A percentile compares a stretch with the other conserved stretches of the same genome.
phyloP scores from a whole-genome alignment of 2,113 vertebrate genomes.

The Craseonycteris thonglongyai region DNA sequence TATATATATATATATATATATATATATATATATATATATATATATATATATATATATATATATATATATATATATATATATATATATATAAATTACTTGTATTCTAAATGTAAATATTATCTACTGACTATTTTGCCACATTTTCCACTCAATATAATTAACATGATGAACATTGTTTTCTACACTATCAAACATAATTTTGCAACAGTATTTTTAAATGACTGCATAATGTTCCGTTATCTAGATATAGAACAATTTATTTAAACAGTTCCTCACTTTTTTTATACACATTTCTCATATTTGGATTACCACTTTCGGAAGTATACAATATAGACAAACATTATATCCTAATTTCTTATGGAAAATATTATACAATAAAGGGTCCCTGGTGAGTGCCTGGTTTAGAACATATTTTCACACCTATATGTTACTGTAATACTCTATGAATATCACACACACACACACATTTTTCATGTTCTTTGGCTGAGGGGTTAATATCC shows the following conservation, averaged over 20 bases:
- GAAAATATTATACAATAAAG: not conserved
- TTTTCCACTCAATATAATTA: not conserved
- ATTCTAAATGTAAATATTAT: not conserved
- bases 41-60: too few species aligned
- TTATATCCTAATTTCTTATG: not conserved
- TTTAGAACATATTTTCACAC: not conserved
- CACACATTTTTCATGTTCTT: not conserved
- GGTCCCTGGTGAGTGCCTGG: not conserved
- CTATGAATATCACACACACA: not conserved
- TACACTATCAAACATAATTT: not conserved
- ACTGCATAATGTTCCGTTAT: not conserved
- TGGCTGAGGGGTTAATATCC: not conserved
- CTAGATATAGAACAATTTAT: not conserved
- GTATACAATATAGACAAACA: not conserved
- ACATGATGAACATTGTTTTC: not conserved
- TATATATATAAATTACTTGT: not conserved
- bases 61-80: too few species aligned
- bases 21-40: too few species aligned
- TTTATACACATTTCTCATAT: not conserved
- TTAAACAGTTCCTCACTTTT: not conserved
- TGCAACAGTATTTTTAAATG: not conserved
- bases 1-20: too few species aligned
- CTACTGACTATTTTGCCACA: not conserved
- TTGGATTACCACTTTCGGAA: not conserved
- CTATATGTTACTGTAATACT: not conserved